phyloP scores from a whole-genome alignment of 2,888 invertebrate species.

The Caenorhabditis macrosperma region DNA sequence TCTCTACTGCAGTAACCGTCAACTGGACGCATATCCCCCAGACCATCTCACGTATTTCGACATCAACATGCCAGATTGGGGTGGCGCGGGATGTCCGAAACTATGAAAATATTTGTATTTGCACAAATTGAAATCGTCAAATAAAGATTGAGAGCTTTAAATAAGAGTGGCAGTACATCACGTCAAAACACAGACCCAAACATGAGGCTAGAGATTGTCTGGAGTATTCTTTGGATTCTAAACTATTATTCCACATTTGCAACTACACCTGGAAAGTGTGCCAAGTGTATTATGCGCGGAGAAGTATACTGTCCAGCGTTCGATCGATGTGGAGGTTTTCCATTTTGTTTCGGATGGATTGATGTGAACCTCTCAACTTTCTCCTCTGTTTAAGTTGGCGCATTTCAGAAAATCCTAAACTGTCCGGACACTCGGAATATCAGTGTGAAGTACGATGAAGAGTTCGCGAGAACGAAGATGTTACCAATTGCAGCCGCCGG shows the following conservation, averaged over 20 bases:
- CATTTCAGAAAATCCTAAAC: slow-evolving; percentile 34
- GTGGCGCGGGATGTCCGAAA: slow-evolving; percentile 50
- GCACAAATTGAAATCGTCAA: not conserved
- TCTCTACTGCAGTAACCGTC: slow-evolving; percentile 61
- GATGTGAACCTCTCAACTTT: not conserved
- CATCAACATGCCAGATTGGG: slow-evolving; percentile 59
- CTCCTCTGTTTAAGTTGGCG: too few relatives aligned
- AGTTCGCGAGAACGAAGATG: slow-evolving; percentile 21
- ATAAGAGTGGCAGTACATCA: too few relatives aligned
- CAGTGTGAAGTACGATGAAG: slow-evolving; percentile 8
- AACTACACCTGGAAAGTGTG: slow-evolving; percentile 7
- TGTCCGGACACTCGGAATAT: slow-evolving; percentile 33
- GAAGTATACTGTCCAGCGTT: slow-evolving; percentile 44
- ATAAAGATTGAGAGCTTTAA: not conserved
- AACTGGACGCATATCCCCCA: slow-evolving; percentile 42
- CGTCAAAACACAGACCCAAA: not conserved
- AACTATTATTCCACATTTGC: not conserved
- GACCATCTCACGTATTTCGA: slow-evolving; percentile 67
- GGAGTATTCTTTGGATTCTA: not conserved
- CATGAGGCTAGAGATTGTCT: not conserved
- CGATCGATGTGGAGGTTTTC: slow-evolving; percentile 39
- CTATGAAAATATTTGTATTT: slow-evolving; percentile 7
- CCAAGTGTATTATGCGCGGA: slow-evolving; percentile 26
- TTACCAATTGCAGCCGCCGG: slow-evolving; percentile 32
- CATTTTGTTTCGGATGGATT: slow-evolving; percentile 39